Conservation (phyloP, 1,140 invertebrate genomes). For the Ips nitidus region DNA sequence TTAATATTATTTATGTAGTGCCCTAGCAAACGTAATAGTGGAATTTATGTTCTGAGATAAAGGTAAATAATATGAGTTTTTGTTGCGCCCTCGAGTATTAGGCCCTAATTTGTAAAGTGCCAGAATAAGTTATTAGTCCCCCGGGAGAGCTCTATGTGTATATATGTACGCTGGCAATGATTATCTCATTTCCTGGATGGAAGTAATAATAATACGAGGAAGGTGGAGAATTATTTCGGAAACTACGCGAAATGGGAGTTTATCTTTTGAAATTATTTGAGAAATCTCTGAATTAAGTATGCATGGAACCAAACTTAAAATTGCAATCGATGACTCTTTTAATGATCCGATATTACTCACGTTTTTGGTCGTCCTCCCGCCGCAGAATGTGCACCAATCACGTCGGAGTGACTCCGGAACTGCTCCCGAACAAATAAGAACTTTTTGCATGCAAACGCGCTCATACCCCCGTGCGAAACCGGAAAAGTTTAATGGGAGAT, state of each 20-base stretch:
- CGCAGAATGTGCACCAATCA: slow-evolving; percentile 11
- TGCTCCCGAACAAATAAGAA: slow-evolving; percentile 24
- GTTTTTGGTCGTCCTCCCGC: not conserved
- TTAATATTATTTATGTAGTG: not conserved
- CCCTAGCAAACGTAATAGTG: slow-evolving; percentile 8
- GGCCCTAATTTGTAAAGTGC: slow-evolving; percentile 30
- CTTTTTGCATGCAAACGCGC: slow-evolving; percentile 17
- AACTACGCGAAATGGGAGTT: not conserved
- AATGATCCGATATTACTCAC: not conserved
- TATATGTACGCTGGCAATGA: slow-evolving; percentile 14
- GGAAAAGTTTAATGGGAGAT: slow-evolving; percentile 30
- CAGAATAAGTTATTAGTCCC: slow-evolving; percentile 20
- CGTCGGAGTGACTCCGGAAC: slow-evolving; percentile 14
- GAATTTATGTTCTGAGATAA: slow-evolving; percentile 24
- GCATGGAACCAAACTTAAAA: not conserved
- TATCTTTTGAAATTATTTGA: no score
- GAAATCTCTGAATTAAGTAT: no score
- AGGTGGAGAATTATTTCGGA: not conserved
- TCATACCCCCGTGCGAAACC: slow-evolving; percentile 5
- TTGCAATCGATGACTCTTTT: slow-evolving; percentile 1
- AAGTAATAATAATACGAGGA: slow-evolving; percentile 10
- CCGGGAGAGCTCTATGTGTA: slow-evolving; percentile 10
- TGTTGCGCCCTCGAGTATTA: slow-evolving; percentile 22
- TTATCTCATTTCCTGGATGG: slow-evolving; percentile 13
- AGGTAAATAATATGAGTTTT: slow-evolving; percentile 29